Evolutionary conservation across 2,797 vertebrate species (phyloP), one percentile per base, ranked within the genome.

Genomic region (Parambassis ranga): DNA sequence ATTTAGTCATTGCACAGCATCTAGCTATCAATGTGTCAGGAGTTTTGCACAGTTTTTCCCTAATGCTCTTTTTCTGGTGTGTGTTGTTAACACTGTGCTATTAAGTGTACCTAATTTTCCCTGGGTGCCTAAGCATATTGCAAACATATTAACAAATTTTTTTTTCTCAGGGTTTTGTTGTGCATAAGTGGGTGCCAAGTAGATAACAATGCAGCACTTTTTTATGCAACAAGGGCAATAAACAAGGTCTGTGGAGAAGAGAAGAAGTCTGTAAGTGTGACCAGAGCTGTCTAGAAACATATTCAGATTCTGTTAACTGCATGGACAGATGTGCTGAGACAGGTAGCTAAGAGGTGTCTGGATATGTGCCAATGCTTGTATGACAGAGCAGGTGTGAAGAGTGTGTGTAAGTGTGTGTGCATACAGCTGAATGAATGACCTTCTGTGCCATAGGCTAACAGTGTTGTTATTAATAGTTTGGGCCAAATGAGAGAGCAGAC

Each of bases 391-490:
- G 20, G 36, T 52, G 35, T 59, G 28, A 38, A 16, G 3, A 10
- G 7, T 28, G n/a, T 65, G 19, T 11, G 19, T 61, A 24, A 51
- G 33, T 51, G 49, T 37, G 7, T 49, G 65, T 48, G 47, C 26
- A 49, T 68, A 50, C 36, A 50, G 58, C 27, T 65, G 18, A 52
- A 52, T n/a, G 60, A 59, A 41, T 70, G 62, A 82, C 75, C 72
- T 84, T 71, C 77, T 27, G 41, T 74, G 75, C 42, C 5, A 13
- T 64, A 77, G 56, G 55, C 64, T 74, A 78, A 77, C 23, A 1
- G 46, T 71, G 64, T 33, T 75, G 65, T 75, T 85, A 80, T 88
- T 84, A 79, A 83, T 78, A 82, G 71, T 55, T 31, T 13, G 10
- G 55, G 28, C 39, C 39, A 64, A 82, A 77, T 49, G 43, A 46